Percentiles rank a stretch among this genome's conserved stretches.
Evolutionary conservation across 2,113 vertebrate species (phyloP).

Genomic region (Callipepla californica): DNA sequence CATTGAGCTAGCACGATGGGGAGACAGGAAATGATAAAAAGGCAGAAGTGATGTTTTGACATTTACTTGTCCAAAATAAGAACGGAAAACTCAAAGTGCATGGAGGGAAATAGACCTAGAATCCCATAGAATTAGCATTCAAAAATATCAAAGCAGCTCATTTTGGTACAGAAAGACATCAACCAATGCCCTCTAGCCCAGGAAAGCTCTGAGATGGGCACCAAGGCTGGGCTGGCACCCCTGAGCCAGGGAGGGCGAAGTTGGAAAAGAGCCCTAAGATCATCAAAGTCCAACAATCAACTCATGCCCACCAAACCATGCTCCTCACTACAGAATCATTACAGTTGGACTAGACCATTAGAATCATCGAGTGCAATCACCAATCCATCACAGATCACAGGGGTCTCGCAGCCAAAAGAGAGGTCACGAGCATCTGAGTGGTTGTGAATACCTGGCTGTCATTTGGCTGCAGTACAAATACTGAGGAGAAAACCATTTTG

Average conservation of each 20-base stretch:
- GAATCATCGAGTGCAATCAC: too few relatives aligned
- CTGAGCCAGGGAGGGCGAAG: not conserved
- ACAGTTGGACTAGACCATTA: too few relatives aligned
- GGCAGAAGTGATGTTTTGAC: not conserved
- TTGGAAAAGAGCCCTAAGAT: too few relatives aligned
- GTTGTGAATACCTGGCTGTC: not conserved
- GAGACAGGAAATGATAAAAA: not conserved
- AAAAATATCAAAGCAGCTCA: not conserved
- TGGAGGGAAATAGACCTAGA: not conserved
- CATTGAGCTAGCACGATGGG: rapidly evolving
- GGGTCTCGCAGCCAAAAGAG: not conserved
- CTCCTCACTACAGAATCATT: too few relatives aligned
- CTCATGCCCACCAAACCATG: too few relatives aligned
- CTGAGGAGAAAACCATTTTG: not conserved
- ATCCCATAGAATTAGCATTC: not conserved
- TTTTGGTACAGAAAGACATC: not conserved
- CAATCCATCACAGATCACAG: too few relatives aligned
- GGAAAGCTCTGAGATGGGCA: not conserved
- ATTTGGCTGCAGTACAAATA: not conserved
- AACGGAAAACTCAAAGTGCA: not conserved
- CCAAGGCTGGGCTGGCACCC: not conserved
- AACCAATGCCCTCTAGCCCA: not conserved
- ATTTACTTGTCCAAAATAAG: not conserved
- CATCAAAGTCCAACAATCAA: too few relatives aligned
- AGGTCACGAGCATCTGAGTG: not conserved